Conservation (phyloP, 2,888 invertebrate genomes). For the Leuctra nigra region DNA sequence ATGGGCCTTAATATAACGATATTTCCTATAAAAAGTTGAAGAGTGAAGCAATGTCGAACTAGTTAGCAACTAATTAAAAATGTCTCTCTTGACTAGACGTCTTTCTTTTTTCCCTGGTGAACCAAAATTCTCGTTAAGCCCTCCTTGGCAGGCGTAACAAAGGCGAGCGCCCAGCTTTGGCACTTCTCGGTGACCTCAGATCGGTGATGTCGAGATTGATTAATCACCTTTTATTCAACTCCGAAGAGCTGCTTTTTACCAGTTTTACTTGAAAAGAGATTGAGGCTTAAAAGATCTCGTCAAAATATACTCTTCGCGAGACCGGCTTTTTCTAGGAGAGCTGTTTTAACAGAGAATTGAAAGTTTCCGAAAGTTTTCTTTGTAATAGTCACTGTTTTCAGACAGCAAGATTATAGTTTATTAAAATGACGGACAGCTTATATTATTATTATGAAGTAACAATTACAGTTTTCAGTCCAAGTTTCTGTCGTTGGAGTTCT, state of each 20-base stretch:
- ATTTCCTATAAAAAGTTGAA: conserved; percentile 1
- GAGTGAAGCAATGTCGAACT: conserved; percentile 12
- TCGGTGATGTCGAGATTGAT: conserved; percentile 9
- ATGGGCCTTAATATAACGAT: conserved; percentile 2
- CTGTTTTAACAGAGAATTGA: too few relatives aligned
- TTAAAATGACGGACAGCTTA: too few relatives aligned
- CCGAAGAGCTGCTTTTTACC: not conserved
- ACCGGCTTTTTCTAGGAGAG: too few relatives aligned
- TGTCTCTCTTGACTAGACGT: not conserved
- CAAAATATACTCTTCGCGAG: not conserved
- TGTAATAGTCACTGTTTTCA: too few relatives aligned
- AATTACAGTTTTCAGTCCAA: too few relatives aligned
- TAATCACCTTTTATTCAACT: conserved; percentile 19
- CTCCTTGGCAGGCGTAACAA: conserved; percentile 1
- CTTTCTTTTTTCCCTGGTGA: too few relatives aligned
- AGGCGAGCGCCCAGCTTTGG: too few relatives aligned
- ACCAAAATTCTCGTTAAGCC: not conserved
- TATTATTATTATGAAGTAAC: too few relatives aligned
- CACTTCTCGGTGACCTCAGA: not conserved
- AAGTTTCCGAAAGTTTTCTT: too few relatives aligned
- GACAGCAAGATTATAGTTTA: too few relatives aligned
- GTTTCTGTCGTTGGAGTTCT: too few relatives aligned
- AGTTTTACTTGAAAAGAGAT: conserved; percentile 2
- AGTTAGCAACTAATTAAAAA: conserved; percentile 23
- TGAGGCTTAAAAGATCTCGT: not conserved